Evolutionary conservation across 2,797 vertebrate genomes (phyloP).

Genomic region (Molossus molossus): DNA sequence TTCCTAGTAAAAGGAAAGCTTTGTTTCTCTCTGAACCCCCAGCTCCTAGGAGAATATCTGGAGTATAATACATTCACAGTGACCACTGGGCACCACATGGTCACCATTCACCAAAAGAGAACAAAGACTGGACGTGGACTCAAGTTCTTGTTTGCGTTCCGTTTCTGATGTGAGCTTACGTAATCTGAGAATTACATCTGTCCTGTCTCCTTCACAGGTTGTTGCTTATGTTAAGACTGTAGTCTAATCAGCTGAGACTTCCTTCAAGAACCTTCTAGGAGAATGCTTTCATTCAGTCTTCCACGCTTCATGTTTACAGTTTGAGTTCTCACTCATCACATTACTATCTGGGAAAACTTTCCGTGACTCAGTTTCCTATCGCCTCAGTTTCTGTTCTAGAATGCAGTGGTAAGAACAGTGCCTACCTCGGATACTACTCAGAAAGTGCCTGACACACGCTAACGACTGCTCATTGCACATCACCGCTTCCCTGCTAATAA

Average conservation of each 20-base stretch:
- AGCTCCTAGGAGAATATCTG: conserved; percentile 33
- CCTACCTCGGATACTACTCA: not conserved
- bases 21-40: not conserved
- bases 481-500: not conserved
- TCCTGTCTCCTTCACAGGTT: not conserved
- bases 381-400: not conserved
- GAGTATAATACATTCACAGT: conserved; percentile 20
- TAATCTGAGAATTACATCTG: not conserved
- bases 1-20: conserved; percentile 6
- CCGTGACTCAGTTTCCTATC: not conserved
- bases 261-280: not conserved
- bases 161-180: not conserved
- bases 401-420: not conserved
- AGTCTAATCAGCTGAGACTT: not conserved
- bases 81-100: not conserved
- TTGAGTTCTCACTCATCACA: not conserved
- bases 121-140: not conserved
- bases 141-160: not conserved
- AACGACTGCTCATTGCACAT: not conserved
- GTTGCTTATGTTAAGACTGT: not conserved
- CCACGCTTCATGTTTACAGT: not conserved
- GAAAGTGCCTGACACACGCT: not conserved
- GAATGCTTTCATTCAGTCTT: not conserved
- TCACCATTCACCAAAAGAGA: not conserved
- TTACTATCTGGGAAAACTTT: not conserved